Percentiles rank a stretch among this genome's conserved stretches.
phyloP scores from a whole-genome alignment of 2,797 vertebrate genomes.

The Pogoniulus pusillus region DNA sequence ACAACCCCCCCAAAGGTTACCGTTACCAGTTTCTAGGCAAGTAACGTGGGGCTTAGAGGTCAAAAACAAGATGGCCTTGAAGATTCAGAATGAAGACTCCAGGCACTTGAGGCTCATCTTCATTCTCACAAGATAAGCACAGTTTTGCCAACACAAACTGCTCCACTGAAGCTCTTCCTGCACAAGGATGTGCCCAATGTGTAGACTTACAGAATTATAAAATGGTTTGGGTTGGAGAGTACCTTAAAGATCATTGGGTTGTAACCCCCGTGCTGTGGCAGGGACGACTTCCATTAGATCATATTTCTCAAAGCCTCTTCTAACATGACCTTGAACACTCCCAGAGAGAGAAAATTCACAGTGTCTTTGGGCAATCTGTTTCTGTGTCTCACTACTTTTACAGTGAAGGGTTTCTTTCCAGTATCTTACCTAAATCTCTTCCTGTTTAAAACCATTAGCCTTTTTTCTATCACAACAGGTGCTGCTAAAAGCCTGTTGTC shows the following conservation, averaged over 20 bases:
- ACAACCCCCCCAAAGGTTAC: background rate
- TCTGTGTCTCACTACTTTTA: background rate
- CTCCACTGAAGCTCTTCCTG: fast-evolving
- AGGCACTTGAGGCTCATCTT: background rate
- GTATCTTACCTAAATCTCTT: too few species aligned
- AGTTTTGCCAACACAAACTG: background rate
- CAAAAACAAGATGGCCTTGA: background rate
- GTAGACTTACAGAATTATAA: background rate
- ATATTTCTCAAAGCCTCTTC: background rate
- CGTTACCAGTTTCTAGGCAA: background rate
- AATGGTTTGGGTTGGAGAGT: background rate
- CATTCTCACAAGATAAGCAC: background rate
- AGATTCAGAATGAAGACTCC: background rate
- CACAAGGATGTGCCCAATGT: fast-evolving
- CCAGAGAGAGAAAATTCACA: background rate
- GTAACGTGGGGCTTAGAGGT: background rate
- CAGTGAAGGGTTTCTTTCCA: too few species aligned
- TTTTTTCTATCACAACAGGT: too few species aligned
- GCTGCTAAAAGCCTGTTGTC: too few species aligned
- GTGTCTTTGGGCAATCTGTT: background rate
- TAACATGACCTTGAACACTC: background rate
- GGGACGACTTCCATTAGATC: background rate
- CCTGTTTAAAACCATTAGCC: too few species aligned
- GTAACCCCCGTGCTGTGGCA: background rate
- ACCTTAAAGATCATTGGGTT: background rate